Evolutionary conservation across 1,140 invertebrate genomes (phyloP).

Genomic region (Leguminivora glycinivorella): DNA sequence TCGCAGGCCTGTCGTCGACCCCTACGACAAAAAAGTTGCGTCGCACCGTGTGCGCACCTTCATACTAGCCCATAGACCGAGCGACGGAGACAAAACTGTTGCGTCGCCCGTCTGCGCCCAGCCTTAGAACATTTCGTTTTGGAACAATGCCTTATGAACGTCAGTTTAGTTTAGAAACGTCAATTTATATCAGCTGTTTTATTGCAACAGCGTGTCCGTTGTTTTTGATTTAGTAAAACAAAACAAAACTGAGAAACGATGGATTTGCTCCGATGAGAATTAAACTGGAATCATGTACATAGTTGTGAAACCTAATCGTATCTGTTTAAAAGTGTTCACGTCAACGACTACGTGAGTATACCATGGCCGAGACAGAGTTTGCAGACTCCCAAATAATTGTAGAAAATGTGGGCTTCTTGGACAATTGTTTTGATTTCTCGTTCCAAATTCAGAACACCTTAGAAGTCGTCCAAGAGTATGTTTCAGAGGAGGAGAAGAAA

Average conservation of each 20-base stretch:
- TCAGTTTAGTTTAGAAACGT: too few species aligned
- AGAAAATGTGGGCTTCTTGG: conserved; percentile 67
- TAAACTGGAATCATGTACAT: background rate
- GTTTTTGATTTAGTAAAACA: conserved; percentile 21
- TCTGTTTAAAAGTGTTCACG: background rate
- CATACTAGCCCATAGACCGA: too few species aligned
- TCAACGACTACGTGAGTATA: background rate
- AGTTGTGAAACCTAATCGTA: background rate
- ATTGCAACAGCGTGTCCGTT: background rate
- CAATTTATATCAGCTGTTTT: conserved; percentile 12
- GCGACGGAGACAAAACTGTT: too few species aligned
- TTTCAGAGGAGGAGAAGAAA: conserved; percentile 40
- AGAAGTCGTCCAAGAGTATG: conserved; percentile 55
- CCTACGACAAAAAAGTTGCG: too few species aligned
- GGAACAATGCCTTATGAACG: too few species aligned
- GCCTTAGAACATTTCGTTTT: too few species aligned
- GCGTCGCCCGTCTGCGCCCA: too few species aligned
- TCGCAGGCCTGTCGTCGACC: too few species aligned
- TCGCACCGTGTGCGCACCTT: too few species aligned
- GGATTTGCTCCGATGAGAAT: background rate
- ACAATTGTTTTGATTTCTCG: conserved; percentile 64
- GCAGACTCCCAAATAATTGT: conserved; percentile 58
- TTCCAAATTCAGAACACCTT: conserved; percentile 61
- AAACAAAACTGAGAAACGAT: background rate
- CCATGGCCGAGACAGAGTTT: conserved; percentile 38